Evolutionary conservation across 2,797 vertebrate species (phyloP).

Genomic region (Neomorphus geoffroyi): DNA sequence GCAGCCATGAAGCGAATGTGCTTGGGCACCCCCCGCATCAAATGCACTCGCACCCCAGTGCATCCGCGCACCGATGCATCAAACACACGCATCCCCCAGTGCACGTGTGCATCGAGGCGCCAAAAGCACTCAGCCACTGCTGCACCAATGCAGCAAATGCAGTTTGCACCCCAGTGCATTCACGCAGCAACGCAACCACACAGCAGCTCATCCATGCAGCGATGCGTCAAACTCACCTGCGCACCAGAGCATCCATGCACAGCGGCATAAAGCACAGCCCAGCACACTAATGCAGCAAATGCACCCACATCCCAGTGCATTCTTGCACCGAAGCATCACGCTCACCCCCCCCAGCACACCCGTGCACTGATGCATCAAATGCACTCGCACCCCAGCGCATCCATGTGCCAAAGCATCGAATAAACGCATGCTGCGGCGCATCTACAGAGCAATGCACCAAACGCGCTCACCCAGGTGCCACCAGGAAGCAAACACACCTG

Average conservation of each 20-base stretch:
- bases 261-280: no score
- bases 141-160: not conserved
- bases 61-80: not conserved
- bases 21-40: not conserved
- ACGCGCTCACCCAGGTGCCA: not conserved
- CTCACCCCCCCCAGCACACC: no score
- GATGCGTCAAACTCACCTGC: not conserved
- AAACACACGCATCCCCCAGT: no score
- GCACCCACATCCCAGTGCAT: not conserved
- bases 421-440: no score
- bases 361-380: no score
- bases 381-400: no score
- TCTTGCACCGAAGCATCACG: not conserved
- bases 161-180: no score
- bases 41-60: no score
- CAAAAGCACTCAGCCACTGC: no score
- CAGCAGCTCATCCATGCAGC: not conserved
- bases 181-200: not conserved
- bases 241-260: not conserved
- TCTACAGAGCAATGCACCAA: no score
- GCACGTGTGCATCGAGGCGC: no score
- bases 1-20: not conserved
- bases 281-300: rapidly evolving
- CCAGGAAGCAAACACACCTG: not conserved
- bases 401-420: no score